Conservation (phyloP, 2,797 vertebrate genomes). For the Oryzias sinensis region DNA sequence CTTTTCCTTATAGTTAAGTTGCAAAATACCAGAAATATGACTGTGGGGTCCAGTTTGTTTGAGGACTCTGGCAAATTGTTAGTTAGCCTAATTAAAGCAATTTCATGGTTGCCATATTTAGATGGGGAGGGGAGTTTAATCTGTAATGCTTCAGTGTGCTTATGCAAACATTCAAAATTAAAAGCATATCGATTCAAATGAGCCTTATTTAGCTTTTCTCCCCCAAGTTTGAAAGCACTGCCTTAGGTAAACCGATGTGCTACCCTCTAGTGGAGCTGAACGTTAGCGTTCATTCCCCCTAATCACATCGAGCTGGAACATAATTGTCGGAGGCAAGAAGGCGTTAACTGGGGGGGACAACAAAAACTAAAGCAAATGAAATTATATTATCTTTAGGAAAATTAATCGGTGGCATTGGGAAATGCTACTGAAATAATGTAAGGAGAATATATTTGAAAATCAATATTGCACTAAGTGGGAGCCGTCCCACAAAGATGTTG, state of each 20-base stretch:
- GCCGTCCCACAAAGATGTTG: constrained; percentile 6
- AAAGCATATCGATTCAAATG: constrained; percentile 74
- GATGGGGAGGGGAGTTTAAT: constrained; percentile 57
- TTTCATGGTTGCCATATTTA: constrained; percentile 72
- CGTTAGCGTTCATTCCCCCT: constrained; percentile 75
- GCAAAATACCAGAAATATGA: constrained; percentile 30
- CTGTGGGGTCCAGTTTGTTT: constrained; percentile 45
- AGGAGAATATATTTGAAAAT: neutral
- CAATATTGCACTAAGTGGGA: constrained; percentile 18
- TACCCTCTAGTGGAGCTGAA: constrained; percentile 77
- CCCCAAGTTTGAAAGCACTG: constrained; percentile 61
- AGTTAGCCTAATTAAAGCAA: constrained; percentile 69
- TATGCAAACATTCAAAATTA: constrained; percentile 70
- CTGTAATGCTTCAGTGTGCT: constrained; percentile 71
- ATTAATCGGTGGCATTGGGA: constrained; percentile 15
- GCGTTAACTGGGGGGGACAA: constrained; percentile 60
- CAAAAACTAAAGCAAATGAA: constrained; percentile 59
- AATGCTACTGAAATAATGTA: constrained; percentile 12
- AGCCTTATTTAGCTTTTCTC: constrained; percentile 52
- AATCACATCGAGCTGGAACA: constrained; percentile 79
- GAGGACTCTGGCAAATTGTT: constrained; percentile 51
- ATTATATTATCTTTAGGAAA: constrained; percentile 47
- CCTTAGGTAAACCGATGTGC: constrained; percentile 72
- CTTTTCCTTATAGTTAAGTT: neutral
- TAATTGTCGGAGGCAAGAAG: constrained; percentile 73